Evolutionary conservation across 1,140 invertebrate genomes (phyloP).

Genomic region (Nebria ingens): DNA sequence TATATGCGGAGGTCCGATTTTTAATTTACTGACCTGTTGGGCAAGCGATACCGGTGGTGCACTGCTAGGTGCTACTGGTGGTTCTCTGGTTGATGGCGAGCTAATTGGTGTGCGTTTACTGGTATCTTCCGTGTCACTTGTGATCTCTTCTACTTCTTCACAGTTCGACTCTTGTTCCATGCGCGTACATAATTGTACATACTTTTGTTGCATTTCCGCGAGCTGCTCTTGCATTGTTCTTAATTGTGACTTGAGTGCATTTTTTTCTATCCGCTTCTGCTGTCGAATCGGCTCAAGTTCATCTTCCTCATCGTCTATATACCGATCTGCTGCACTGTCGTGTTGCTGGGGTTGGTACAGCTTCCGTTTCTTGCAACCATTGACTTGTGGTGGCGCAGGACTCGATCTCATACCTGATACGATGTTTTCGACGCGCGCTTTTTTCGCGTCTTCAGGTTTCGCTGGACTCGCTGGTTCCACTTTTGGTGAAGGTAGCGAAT

Average conservation of each 20-base stretch:
- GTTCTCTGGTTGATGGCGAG: conserved; percentile 43
- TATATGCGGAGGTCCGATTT: conserved; percentile 47
- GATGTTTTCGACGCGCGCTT: conserved; percentile 88
- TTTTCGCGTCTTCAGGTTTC: conserved; percentile 62
- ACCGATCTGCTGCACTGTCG: conserved; percentile 61
- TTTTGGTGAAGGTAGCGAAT: conserved; percentile 58
- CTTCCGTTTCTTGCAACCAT: conserved; percentile 92
- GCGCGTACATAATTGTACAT: conserved; percentile 72
- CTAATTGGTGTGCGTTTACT: conserved; percentile 45
- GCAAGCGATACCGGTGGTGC: conserved; percentile 48
- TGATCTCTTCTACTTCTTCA: conserved; percentile 60
- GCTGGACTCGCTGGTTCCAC: conserved; percentile 53
- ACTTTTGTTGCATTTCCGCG: conserved; percentile 83
- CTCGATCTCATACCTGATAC: conserved; percentile 84
- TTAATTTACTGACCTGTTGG: conserved; percentile 61
- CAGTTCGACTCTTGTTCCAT: conserved; percentile 64
- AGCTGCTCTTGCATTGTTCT: conserved; percentile 80
- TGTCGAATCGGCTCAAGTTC: conserved; percentile 65
- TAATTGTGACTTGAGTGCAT: conserved; percentile 72
- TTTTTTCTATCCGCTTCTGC: conserved; percentile 74
- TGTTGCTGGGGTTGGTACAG: conserved; percentile 95
- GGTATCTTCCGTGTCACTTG: conserved; percentile 53
- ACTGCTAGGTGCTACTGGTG: conserved; percentile 38
- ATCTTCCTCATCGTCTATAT: conserved; percentile 64
- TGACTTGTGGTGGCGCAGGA: conserved; percentile 61